Conservation (phyloP, 2,113 vertebrate genomes). For the Toxostoma redivivum region DNA sequence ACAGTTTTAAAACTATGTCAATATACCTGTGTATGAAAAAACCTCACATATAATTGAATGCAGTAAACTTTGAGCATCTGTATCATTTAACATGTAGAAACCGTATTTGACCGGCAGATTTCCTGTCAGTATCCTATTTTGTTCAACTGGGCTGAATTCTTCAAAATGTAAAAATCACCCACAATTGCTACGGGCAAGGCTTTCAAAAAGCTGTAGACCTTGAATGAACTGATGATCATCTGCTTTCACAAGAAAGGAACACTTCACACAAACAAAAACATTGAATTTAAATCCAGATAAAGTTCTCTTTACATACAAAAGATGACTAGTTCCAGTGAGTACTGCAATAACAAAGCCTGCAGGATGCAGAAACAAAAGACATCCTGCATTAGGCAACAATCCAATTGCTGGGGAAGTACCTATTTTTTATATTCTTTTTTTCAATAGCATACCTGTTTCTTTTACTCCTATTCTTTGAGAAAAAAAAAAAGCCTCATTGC, state of each 20-base stretch:
- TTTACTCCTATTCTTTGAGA: conserved; percentile 31
- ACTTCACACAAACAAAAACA: conserved; percentile 54
- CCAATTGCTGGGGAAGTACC: conserved; percentile 18
- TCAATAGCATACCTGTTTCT: conserved; percentile 53
- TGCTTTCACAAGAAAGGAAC: conserved; percentile 64
- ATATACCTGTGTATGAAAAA: background rate
- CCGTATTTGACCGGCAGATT: background rate
- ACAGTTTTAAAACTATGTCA: background rate
- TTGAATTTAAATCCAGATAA: conserved; percentile 66
- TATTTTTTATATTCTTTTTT: background rate
- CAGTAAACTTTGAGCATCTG: background rate
- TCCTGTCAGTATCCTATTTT: background rate
- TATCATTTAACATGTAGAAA: background rate
- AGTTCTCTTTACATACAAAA: conserved; percentile 65
- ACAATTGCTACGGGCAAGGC: background rate
- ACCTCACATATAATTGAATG: background rate
- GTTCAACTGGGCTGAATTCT: background rate
- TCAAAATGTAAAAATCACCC: background rate
- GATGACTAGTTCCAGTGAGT: conserved; percentile 53
- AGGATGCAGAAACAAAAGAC: conserved; percentile 65
- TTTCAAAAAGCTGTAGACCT: conserved; percentile 41
- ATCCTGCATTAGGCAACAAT: conserved; percentile 56
- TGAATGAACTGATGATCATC: conserved; percentile 58
- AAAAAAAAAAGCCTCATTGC: background rate
- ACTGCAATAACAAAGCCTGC: conserved; percentile 62